phyloP scores from a whole-genome alignment of 2,113 vertebrate species.

The Ciconia stormi region DNA sequence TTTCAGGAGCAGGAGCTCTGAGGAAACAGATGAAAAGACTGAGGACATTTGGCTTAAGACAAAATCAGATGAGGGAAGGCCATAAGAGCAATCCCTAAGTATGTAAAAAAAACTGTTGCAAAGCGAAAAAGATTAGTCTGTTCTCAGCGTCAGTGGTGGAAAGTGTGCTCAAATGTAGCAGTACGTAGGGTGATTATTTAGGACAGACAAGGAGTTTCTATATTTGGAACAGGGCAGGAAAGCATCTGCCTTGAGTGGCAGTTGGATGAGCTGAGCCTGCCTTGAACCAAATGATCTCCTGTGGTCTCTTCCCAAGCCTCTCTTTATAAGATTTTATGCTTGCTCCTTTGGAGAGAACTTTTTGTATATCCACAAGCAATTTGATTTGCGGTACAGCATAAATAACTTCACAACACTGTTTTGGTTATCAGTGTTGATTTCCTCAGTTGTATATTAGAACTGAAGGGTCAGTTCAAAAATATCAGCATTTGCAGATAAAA shows the following conservation, averaged over 20 bases:
- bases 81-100: neutral
- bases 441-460: neutral
- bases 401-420: neutral
- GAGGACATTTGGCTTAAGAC: neutral
- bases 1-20: neutral
- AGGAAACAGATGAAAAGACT: neutral
- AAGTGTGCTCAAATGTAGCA: neutral
- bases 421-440: conserved; percentile 10
- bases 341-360: neutral
- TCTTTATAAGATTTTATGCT: neutral
- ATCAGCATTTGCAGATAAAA: conserved; percentile 3
- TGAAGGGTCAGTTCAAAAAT: conserved; percentile 2
- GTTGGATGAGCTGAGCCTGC: neutral
- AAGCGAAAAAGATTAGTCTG: neutral
- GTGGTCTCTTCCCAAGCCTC: neutral
- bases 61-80: neutral
- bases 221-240: neutral
- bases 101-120: neutral
- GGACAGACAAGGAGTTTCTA: neutral
- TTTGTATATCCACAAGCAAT: neutral
- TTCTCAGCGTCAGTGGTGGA: neutral
- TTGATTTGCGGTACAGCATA: neutral
- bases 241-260: neutral
- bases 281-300: neutral
- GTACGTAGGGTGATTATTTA: neutral